A percentile compares a stretch with the other conserved stretches of the same genome.
Evolutionary conservation across 2,888 invertebrate species (phyloP).

Genomic region (Plebejus anna): DNA sequence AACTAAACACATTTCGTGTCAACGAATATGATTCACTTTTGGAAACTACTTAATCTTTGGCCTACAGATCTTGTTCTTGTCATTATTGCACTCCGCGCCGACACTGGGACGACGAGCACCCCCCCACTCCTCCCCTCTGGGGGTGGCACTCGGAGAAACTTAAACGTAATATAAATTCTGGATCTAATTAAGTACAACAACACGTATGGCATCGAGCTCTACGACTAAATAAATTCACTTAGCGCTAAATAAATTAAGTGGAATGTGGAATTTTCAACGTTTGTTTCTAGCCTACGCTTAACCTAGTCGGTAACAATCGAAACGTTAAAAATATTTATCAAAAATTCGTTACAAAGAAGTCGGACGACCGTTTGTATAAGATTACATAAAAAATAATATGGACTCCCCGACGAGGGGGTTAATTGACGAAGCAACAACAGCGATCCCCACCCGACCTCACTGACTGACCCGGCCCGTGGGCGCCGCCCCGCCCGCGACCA

Average conservation of each 20-base stretch:
- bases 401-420: conserved; percentile 62
- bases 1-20: conserved; percentile 43
- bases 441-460: conserved; percentile 45
- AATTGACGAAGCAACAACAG: conserved; percentile 71
- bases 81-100: conserved; percentile 60
- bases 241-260: conserved; percentile 54
- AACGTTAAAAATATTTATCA: conserved; percentile 66
- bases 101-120: conserved; percentile 41
- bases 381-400: conserved; percentile 62
- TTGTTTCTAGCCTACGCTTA: conserved; percentile 46
- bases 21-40: conserved; percentile 28
- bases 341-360: conserved; percentile 49
- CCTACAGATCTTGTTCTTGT: conserved; percentile 70
- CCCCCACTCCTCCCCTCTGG: background rate
- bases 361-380: conserved; percentile 49
- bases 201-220: conserved; percentile 70
- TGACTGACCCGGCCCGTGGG: conserved; percentile 40
- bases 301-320: conserved; percentile 66
- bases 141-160: conserved; percentile 30
- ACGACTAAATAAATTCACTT: conserved; percentile 44
- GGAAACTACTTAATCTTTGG: conserved; percentile 68
- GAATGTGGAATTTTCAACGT: conserved; percentile 61
- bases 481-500: background rate
- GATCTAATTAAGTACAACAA: conserved; percentile 67
- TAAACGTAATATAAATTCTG: conserved; percentile 33